Evolutionary conservation across 2,888 invertebrate genomes (phyloP), one percentile per base, ranked within the genome.

Genomic region (Trachelus iudaicus): DNA sequence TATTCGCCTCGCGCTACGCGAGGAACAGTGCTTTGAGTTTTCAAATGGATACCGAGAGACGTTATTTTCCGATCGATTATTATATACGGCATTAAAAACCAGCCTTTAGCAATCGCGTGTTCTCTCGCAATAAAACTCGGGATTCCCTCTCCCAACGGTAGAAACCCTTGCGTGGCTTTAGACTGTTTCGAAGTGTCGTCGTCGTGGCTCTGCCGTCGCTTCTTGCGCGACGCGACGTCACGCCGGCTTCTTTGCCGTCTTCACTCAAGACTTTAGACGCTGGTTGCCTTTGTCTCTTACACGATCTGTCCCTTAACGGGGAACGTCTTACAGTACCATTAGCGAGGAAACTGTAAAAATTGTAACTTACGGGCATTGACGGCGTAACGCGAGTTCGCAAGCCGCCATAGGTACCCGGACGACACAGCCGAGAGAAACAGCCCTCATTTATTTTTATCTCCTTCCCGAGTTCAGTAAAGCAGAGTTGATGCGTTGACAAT

Each of bases 361-460:
- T 71, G 71, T 34, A 71, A 71, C 71, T 13, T 71, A 71, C 34
- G 33, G 31, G 71, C 31, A 31, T 34, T 34, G 71, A 15, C 71
- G 71, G 33, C 31, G 71, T 34, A 34, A 71, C 33, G 13, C 33
- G 31, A 34, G 71, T 71, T 71, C 13, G 9, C 56, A 56, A 23
- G 23, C 56, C 56, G 56, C 56, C 56, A 56, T 56, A 23, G 56
- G 23, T 56, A 23, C 56, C 56, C 56, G 9, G 56, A 9, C 40
- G 15, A 40, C 69, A 33, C 23, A 71, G 71, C 34, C 31, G 15
- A 71, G 71, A 71, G 77, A 31, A 81, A 71, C 79, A 75, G 75
- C 78, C 75, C 81, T 78, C 77, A 75, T 78, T 81, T 80, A 80
- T 85, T 87, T 85, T 87, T 84, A 87, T 87, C 83, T 82, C 80